These are phyloP conservation scores for Metridium senile DNA, from an alignment of 92 coral and sea anemone species.

Conservation along the genomic window DNA sequence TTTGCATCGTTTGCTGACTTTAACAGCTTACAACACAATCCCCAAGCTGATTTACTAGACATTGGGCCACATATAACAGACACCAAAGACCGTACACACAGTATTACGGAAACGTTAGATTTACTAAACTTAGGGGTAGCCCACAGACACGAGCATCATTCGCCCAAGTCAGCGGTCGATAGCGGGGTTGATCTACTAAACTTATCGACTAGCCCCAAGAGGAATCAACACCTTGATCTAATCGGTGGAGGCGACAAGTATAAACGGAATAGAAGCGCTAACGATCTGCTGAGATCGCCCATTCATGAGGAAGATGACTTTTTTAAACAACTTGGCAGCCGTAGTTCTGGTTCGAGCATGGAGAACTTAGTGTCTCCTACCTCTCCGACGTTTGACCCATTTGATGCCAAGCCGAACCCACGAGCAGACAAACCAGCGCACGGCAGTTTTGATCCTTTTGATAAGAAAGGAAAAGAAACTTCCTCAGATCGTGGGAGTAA, in stretches of 20 bases:
- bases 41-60: slow-evolving; percentile 43
- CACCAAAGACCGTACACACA: slow-evolving; percentile 16
- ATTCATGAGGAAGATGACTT: slow-evolving; percentile 82
- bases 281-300: slow-evolving; percentile 69
- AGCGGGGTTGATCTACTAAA: slow-evolving; percentile 66
- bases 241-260: slow-evolving; percentile 67
- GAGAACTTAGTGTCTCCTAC: slow-evolving; percentile 64
- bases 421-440: background rate
- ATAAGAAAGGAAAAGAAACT: background rate
- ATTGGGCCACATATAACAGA: slow-evolving; percentile 36
- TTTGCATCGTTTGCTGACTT: slow-evolving; percentile 44
- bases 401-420: slow-evolving; percentile 11
- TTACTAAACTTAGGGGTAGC: slow-evolving; percentile 55
- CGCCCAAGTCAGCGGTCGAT: slow-evolving; percentile 29
- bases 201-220: slow-evolving; percentile 53
- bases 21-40: slow-evolving; percentile 3
- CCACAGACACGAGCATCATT: slow-evolving; percentile 13
- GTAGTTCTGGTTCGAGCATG: slow-evolving; percentile 72
- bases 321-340: slow-evolving; percentile 73
- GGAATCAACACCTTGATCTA: slow-evolving; percentile 81
- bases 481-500: slow-evolving; percentile 17
- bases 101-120: slow-evolving; percentile 33
- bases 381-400: slow-evolving; percentile 55
- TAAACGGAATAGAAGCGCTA: slow-evolving; percentile 83
- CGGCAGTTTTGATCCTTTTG: slow-evolving; percentile 26